These are phyloP conservation scores for Agrochola circellaris DNA, from an alignment of 2,888 invertebrate species.

Conservation along the genomic window DNA sequence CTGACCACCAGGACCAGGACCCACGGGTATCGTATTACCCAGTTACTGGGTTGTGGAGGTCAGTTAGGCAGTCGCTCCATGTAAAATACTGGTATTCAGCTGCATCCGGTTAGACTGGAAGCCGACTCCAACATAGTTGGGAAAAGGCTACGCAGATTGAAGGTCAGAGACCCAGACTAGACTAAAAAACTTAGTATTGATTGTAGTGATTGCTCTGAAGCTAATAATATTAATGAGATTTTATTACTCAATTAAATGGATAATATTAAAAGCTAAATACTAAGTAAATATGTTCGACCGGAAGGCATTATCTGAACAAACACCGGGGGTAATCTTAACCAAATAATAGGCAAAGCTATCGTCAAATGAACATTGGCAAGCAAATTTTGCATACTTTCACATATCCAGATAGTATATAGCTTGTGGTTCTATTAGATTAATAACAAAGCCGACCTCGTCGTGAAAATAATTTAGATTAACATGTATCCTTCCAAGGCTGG, in stretches of 20 bases:
- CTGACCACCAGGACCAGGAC: too few species aligned
- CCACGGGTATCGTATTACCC: too few species aligned
- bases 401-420: background rate
- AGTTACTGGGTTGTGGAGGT: too few species aligned
- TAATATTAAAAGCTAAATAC: background rate
- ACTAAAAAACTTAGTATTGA: background rate
- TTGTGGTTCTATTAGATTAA: constrained; percentile 29
- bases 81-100: too few species aligned
- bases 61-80: too few species aligned
- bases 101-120: too few species aligned
- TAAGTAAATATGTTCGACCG: background rate
- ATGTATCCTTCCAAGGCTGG: constrained; percentile 33
- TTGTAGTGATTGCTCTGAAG: too few species aligned
- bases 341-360: constrained; percentile 15
- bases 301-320: background rate
- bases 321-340: constrained; percentile 2
- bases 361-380: background rate
- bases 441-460: constrained; percentile 31
- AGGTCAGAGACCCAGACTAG: background rate
- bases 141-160: background rate
- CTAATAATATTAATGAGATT: background rate
- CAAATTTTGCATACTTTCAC: constrained; percentile 22
- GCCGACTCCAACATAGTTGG: too few species aligned
- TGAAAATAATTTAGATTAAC: constrained; percentile 41
- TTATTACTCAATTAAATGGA: background rate